Evolutionary conservation across 2,113 vertebrate species (phyloP), one percentile per base, ranked within the genome.

Genomic region (Spilogale gracilis): DNA sequence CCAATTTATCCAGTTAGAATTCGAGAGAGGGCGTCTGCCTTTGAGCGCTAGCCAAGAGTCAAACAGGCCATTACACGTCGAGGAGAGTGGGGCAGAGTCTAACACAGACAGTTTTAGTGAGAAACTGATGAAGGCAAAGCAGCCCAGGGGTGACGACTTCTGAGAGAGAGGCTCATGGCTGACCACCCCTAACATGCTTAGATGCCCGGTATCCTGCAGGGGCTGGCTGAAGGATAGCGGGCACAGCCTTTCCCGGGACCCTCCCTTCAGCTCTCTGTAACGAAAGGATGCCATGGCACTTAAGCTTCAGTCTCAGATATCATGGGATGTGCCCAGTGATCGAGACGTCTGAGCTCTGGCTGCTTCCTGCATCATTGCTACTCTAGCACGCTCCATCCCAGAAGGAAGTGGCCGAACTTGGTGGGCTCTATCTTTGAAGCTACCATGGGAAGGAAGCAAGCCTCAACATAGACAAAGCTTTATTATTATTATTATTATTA

Each of bases 351-450:
- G 93, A 32, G 20, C 38, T 65, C 38, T 27, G 65, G 52, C 17
- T n/a, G 2, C 14, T n/a, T 78, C 69, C 30, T 60, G 48, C 1
- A 0, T 6, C 25, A 5, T 52, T 0, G 7, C 14, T 23, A 27
- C 65, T 5, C 0, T 0, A 7, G 38, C 5, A 1, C 1, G 25
- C 65, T 78, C 20, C 74, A 0, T n/a, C 20, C 67, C 16, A 3
- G 14, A 58, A 12, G 17, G 7, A 45, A n/a, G 17, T 9, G 11
- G 60, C 27, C 20, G 2, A 12, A 27, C 10, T 9, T 7, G 1
- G 56, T 54, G 30, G 25, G 16, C 3, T 65, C 60, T 48, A 0
- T 21, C 27, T 21, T 89, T 38, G 73, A 61, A 82, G 54, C 27
- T 32, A 5, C 32, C 27, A 8, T 20, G 60, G 83, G 45, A 95